Conservation (phyloP, 1,140 invertebrate species). For the Bombus polaris region DNA sequence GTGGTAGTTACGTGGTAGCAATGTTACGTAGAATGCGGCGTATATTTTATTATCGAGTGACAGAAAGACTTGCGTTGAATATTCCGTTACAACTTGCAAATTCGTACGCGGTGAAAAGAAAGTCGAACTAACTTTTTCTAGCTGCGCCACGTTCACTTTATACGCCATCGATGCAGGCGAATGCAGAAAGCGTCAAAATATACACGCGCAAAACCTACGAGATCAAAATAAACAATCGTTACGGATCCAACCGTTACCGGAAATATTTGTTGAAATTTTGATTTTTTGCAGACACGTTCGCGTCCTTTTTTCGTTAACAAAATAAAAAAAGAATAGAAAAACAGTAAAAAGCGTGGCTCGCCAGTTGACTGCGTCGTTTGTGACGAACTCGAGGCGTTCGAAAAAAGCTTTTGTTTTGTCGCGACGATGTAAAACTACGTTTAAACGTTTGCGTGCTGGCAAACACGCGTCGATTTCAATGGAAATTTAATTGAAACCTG, state of each 20-base stretch:
- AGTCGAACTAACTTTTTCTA: no score
- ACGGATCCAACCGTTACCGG: slow-evolving; percentile 1
- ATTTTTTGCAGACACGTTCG: slow-evolving; percentile 13
- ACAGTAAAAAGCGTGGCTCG: not conserved
- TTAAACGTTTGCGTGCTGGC: not conserved
- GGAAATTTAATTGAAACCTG: slow-evolving; percentile 5
- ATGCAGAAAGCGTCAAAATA: slow-evolving; percentile 1
- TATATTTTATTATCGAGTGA: not conserved
- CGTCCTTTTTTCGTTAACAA: not conserved
- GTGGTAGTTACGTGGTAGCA: no score
- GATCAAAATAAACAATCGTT: slow-evolving; percentile 28
- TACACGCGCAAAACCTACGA: not conserved
- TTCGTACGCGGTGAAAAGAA: no score
- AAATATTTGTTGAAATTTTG: slow-evolving; percentile 35
- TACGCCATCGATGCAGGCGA: not conserved
- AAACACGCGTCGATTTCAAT: not conserved
- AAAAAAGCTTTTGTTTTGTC: slow-evolving; percentile 4
- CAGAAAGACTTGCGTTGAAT: not conserved
- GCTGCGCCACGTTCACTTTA: no score
- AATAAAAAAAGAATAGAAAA: not conserved
- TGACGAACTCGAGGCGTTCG: slow-evolving; percentile 19
- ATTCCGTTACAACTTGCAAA: not conserved
- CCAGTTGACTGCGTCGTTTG: not conserved
- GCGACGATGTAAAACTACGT: not conserved
- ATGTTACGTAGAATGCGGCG: not conserved